Evolutionary conservation across 2,888 invertebrate genomes (phyloP).

Genomic region (Micoletzkya japonica): DNA sequence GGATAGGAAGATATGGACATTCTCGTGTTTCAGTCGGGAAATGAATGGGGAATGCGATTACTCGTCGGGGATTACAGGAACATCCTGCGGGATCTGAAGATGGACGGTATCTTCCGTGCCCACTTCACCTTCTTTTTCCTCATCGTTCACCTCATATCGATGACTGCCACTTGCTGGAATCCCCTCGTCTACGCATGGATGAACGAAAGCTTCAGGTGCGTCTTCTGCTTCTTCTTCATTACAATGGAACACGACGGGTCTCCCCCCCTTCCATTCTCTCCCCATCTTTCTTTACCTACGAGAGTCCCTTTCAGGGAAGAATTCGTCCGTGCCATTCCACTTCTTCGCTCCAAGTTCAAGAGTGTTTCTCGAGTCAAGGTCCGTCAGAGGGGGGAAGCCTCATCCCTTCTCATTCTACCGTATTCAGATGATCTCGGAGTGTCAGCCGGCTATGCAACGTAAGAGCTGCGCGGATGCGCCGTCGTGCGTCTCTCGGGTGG

Average conservation of each 20-base stretch:
- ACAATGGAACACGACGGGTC: no score
- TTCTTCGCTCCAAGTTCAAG: slow-evolving; percentile 30
- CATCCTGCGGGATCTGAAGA: slow-evolving; percentile 51
- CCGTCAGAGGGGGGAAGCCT: neutral
- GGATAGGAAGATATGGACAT: no score
- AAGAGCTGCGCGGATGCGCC: slow-evolving; percentile 24
- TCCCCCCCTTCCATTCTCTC: no score
- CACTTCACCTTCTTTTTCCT: slow-evolving; percentile 89
- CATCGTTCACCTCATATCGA: slow-evolving; percentile 77
- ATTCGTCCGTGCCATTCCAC: slow-evolving; percentile 53
- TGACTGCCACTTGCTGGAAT: slow-evolving; percentile 76
- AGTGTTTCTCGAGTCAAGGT: slow-evolving; percentile 21
- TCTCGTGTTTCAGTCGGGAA: no score
- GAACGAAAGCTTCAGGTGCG: slow-evolving; percentile 71
- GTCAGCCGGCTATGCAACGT: slow-evolving; percentile 19
- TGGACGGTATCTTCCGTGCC: slow-evolving; percentile 71
- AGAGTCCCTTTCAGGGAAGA: slow-evolving; percentile 49
- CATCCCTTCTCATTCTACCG: neutral
- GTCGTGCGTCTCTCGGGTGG: neutral
- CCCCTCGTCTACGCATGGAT: slow-evolving; percentile 93
- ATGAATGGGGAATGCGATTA: no score
- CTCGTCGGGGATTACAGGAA: slow-evolving; percentile 52
- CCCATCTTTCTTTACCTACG: no score
- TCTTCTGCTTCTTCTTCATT: neutral
- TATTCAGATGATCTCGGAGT: slow-evolving; percentile 27